phyloP scores from a whole-genome alignment of 2,888 invertebrate species.

The Polylopha cassiicola region DNA sequence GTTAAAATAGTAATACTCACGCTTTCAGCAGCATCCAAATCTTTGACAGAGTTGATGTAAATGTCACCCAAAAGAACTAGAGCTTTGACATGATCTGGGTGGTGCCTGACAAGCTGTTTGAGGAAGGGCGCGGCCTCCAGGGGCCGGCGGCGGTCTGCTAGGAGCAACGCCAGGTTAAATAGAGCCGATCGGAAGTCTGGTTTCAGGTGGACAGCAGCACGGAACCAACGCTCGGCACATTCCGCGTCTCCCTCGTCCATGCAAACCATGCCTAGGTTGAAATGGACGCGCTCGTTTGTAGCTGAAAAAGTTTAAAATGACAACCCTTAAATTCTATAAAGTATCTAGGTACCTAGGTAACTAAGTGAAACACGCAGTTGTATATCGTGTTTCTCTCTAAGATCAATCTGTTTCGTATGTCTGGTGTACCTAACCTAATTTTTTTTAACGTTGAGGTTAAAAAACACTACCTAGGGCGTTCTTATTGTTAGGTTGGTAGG shows the following conservation, averaged over 20 bases:
- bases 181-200: conserved; percentile 94
- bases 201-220: conserved; percentile 90
- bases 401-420: neutral
- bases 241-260: conserved; percentile 95
- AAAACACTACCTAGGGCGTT: too few relatives aligned
- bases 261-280: conserved; percentile 96
- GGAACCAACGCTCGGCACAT: conserved; percentile 94
- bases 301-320: conserved; percentile 47
- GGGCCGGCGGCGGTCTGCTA: conserved; percentile 92
- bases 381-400: too few relatives aligned
- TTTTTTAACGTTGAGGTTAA: too few relatives aligned
- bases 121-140: conserved; percentile 94
- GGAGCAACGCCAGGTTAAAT: conserved; percentile 93
- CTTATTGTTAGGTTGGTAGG: too few relatives aligned
- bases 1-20: conserved; percentile 70
- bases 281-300: conserved; percentile 93
- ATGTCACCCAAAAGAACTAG: conserved; percentile 95
- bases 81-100: conserved; percentile 96
- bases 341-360: too few relatives aligned
- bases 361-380: too few relatives aligned
- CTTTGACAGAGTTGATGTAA: conserved; percentile 96
- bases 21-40: conserved; percentile 94
- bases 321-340: neutral
- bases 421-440: neutral
- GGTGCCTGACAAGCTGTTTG: conserved; percentile 91